Conservation (phyloP, 2,797 vertebrate species). For the Pagetopsis macropterus region DNA sequence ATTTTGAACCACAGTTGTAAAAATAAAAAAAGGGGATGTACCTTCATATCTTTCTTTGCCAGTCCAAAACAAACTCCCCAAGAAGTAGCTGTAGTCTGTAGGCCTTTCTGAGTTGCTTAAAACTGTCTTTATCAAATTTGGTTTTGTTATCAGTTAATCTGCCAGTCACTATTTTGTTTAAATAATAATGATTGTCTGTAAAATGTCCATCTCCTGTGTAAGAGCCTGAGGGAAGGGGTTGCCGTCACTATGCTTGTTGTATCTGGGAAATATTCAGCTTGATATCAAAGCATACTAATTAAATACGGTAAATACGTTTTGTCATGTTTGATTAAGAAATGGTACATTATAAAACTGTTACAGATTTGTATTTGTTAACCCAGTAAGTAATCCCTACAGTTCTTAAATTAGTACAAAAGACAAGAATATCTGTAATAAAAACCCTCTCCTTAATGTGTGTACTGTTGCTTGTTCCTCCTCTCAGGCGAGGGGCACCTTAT, state of each 20-base stretch:
- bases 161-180: background rate
- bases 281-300: background rate
- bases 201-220: too few relatives aligned
- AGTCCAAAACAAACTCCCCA: too few relatives aligned
- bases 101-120: too few relatives aligned
- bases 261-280: background rate
- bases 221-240: background rate
- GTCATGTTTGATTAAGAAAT: background rate
- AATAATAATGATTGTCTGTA: rapidly evolving
- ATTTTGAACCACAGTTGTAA: too few relatives aligned
- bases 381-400: background rate
- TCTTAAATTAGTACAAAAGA: background rate
- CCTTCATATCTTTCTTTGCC: too few relatives aligned
- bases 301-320: background rate
- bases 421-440: background rate
- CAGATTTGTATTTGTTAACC: too few relatives aligned
- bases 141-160: background rate
- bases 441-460: background rate
- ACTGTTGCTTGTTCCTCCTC: background rate
- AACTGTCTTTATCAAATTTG: too few relatives aligned
- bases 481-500: conserved; percentile 17
- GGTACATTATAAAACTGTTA: background rate
- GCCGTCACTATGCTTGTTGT: background rate
- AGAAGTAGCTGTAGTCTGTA: too few relatives aligned
- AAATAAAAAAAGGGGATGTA: too few relatives aligned